Percentiles rank a stretch among this genome's conserved stretches.
Evolutionary conservation across 30 jellyfish, hydroid and myxozoan species (phyloP).

Genomic region (Turritopsis dohrnii): DNA sequence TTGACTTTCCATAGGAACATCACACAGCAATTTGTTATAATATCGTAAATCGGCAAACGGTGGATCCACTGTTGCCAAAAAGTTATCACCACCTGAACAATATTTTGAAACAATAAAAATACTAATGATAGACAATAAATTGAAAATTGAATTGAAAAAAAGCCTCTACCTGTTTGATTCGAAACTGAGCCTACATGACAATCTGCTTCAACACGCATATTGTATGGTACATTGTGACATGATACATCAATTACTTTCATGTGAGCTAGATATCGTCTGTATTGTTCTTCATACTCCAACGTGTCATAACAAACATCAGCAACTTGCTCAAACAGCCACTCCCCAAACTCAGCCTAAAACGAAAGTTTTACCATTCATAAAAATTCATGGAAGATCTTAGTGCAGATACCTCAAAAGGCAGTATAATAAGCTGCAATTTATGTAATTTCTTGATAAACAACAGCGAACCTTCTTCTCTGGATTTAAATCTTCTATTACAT

Average conservation of each 20-base stretch:
- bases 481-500: background rate
- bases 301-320: slow-evolving; percentile 62
- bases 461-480: slow-evolving; percentile 18
- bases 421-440: background rate
- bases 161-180: background rate
- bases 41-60: slow-evolving; percentile 49
- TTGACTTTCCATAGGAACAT: slow-evolving; percentile 64
- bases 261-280: slow-evolving; percentile 53
- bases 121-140: slow-evolving; percentile 8
- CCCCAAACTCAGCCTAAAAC: slow-evolving; percentile 56
- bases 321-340: slow-evolving; percentile 45
- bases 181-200: background rate
- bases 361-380: background rate
- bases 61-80: background rate
- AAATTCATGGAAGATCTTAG: background rate
- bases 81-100: slow-evolving; percentile 1
- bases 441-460: too few species aligned
- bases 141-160: background rate
- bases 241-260: slow-evolving; percentile 63
- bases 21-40: slow-evolving; percentile 54
- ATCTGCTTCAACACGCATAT: background rate
- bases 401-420: background rate
- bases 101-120: background rate
- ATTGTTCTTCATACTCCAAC: slow-evolving; percentile 43
- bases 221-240: background rate